phyloP scores from a whole-genome alignment of 2,888 invertebrate genomes.

The Galeruca laticollis region DNA sequence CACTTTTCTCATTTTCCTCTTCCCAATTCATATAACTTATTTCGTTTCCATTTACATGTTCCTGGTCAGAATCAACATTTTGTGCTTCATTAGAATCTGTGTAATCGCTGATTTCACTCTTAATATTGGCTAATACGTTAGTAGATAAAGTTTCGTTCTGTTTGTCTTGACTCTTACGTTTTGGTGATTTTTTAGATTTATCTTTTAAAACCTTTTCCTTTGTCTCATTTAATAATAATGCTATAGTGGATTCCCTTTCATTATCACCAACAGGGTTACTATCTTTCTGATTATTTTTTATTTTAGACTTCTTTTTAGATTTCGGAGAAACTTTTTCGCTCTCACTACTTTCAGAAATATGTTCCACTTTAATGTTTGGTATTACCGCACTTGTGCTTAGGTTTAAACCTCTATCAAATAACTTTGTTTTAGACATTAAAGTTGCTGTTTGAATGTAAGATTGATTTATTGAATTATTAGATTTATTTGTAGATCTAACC shows the following conservation, averaged over 20 bases:
- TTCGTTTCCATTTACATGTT: background rate
- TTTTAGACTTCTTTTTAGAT: background rate
- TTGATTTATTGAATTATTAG: constrained; percentile 23
- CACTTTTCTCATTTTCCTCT: background rate
- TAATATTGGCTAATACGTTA: constrained; percentile 2
- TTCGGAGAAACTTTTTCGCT: constrained; percentile 3
- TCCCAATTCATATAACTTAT: background rate
- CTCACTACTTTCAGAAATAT: constrained; percentile 8
- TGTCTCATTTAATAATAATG: background rate
- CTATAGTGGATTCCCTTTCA: constrained; percentile 3
- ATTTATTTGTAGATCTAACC: background rate
- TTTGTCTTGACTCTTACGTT: constrained; percentile 10
- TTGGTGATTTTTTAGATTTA: constrained; percentile 15
- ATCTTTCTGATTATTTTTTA: background rate
- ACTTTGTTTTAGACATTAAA: constrained; percentile 24
- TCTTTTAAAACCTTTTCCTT: constrained; percentile 3
- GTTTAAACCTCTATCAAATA: constrained; percentile 20
- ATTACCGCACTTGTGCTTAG: constrained; percentile 4
- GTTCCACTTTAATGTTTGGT: constrained; percentile 5
- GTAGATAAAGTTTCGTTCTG: constrained; percentile 3
- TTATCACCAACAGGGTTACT: background rate
- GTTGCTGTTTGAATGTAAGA: constrained; percentile 19
- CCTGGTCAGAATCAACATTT: constrained; percentile 1
- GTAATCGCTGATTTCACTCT: background rate
- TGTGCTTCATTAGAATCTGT: background rate